A percentile compares a stretch with the other conserved stretches of the same genome.
phyloP scores from a whole-genome alignment of 2,888 invertebrate genomes.

The Melipona bicolor region DNA sequence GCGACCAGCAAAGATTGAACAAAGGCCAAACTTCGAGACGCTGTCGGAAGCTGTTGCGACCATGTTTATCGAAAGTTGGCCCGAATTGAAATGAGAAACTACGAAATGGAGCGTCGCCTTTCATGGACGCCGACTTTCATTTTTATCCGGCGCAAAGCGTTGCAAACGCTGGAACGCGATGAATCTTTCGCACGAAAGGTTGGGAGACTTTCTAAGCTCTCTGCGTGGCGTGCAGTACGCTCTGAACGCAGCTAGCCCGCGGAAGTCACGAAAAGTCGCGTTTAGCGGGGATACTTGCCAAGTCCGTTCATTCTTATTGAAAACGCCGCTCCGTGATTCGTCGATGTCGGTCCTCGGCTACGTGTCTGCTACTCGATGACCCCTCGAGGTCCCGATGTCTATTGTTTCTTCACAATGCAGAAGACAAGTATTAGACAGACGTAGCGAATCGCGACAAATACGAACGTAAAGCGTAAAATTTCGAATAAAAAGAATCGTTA shows the following conservation, averaged over 20 bases:
- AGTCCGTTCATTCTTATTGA: neutral
- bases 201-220: slow-evolving; percentile 62
- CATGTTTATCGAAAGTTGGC: neutral
- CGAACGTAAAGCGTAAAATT: too few species aligned
- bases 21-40: too few species aligned
- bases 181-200: slow-evolving; percentile 35
- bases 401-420: too few species aligned
- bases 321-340: neutral
- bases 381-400: too few species aligned
- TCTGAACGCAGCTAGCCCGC: slow-evolving; percentile 36
- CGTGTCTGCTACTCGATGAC: neutral
- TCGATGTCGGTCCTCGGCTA: neutral
- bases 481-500: too few species aligned
- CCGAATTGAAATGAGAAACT: neutral
- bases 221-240: slow-evolving; percentile 43
- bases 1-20: too few species aligned
- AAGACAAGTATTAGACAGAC: too few species aligned
- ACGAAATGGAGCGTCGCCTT: neutral
- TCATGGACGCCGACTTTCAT: slow-evolving; percentile 22
- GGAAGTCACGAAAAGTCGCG: neutral
- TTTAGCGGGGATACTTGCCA: neutral
- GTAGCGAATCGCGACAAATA: too few species aligned
- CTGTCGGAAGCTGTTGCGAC: neutral
- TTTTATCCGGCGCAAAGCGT: slow-evolving; percentile 35
- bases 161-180: slow-evolving; percentile 5